Conservation (phyloP, 2,888 invertebrate genomes). For the Mythimna albipuncta region DNA sequence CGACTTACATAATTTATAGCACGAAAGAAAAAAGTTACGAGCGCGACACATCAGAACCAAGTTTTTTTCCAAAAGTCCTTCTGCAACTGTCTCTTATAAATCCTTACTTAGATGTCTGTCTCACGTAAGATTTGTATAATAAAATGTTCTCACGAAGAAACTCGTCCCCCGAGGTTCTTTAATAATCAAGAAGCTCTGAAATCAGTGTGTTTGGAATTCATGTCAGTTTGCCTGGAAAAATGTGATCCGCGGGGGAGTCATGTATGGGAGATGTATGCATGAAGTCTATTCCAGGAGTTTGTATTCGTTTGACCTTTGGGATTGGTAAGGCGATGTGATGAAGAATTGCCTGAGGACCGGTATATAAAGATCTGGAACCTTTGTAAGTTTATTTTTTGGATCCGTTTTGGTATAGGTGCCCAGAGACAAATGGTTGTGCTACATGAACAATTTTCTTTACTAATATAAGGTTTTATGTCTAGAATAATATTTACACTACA, state of each 20-base stretch:
- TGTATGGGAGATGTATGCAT: slow-evolving; percentile 19
- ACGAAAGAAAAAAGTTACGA: slow-evolving; percentile 11
- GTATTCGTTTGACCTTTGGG: slow-evolving; percentile 7
- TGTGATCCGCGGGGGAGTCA: slow-evolving; percentile 29
- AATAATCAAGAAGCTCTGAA: slow-evolving; percentile 47
- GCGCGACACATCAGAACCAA: slow-evolving; percentile 17
- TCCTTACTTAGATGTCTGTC: slow-evolving; percentile 38
- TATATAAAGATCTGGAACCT: background rate
- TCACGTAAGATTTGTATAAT: slow-evolving; percentile 32
- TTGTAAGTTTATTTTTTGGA: background rate
- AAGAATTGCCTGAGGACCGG: background rate
- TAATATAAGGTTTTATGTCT: too few relatives aligned
- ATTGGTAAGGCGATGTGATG: background rate
- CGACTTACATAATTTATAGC: slow-evolving; percentile 16
- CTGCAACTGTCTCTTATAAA: slow-evolving; percentile 25
- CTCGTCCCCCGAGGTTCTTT: slow-evolving; percentile 32
- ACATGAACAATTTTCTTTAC: too few relatives aligned
- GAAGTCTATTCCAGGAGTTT: slow-evolving; percentile 16
- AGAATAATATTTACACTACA: too few relatives aligned
- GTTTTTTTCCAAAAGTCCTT: slow-evolving; percentile 9
- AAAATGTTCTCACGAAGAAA: slow-evolving; percentile 31
- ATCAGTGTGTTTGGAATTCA: slow-evolving; percentile 42
- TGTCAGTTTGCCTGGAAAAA: slow-evolving; percentile 19
- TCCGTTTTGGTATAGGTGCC: background rate
- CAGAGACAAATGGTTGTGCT: too few relatives aligned